Conservation (phyloP, 2,113 vertebrate species). For the Otis tarda region DNA sequence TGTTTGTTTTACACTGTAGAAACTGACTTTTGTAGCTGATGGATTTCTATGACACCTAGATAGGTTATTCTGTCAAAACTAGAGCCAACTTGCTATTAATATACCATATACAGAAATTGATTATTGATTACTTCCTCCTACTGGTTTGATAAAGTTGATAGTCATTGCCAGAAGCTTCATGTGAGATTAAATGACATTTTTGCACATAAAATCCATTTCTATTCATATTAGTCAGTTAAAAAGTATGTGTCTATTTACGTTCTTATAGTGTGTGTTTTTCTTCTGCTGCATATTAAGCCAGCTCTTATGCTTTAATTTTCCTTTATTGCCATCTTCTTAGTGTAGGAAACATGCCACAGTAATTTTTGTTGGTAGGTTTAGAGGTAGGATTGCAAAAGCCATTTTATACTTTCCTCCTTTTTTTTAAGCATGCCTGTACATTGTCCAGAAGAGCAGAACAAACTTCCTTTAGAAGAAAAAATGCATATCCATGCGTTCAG, state of each 20-base stretch:
- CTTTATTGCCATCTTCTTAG: neutral
- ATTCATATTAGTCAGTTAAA: conserved; percentile 62
- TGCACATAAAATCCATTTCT: conserved; percentile 67
- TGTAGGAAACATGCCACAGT: neutral
- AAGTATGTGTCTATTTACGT: conserved; percentile 30
- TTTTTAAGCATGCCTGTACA: neutral
- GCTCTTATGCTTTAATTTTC: conserved; percentile 23
- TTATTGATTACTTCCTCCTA: conserved; percentile 41
- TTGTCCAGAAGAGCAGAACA: neutral
- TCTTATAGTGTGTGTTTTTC: conserved; percentile 26
- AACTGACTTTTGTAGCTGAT: neutral
- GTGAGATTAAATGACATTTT: conserved; percentile 64
- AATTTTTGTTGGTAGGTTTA: neutral
- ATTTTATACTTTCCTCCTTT: neutral
- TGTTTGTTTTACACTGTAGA: neutral
- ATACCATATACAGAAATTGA: neutral
- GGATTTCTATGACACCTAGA: conserved; percentile 42
- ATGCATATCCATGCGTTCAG: fast-evolving
- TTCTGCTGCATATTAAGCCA: conserved; percentile 4
- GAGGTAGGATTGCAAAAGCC: neutral
- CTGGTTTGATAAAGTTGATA: conserved; percentile 39
- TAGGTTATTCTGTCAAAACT: neutral
- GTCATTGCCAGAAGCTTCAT: conserved; percentile 62
- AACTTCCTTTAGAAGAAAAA: neutral
- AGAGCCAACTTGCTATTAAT: conserved; percentile 10